Conservation (phyloP, 2,797 vertebrate genomes). For the Margarornis squamiger region DNA sequence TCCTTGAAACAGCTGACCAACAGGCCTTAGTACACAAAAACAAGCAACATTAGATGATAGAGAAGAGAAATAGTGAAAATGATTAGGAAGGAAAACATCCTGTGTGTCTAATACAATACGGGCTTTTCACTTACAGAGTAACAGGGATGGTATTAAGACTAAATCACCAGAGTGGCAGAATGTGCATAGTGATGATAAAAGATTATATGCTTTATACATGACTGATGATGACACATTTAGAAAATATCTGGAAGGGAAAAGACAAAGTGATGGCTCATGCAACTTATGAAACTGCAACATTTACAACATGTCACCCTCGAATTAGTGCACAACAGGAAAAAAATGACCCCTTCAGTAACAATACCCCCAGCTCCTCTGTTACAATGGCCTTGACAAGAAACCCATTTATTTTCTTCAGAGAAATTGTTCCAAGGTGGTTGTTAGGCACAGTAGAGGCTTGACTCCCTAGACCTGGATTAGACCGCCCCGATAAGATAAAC, state of each 20-base stretch:
- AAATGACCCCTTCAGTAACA: conserved; percentile 55
- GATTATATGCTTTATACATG: conserved; percentile 53
- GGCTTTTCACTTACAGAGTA: conserved; percentile 19
- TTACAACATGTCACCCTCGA: conserved; percentile 37
- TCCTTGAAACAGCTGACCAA: neutral
- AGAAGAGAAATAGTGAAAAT: neutral
- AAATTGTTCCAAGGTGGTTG: neutral
- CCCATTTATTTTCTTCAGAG: conserved; percentile 33
- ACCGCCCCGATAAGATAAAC: neutral
- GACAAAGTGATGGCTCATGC: conserved; percentile 24
- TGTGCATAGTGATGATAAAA: conserved; percentile 49
- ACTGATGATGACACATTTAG: conserved; percentile 43
- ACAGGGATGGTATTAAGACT: conserved; percentile 38
- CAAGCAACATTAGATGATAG: neutral
- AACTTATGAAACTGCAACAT: conserved; percentile 45
- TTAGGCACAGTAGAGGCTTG: neutral
- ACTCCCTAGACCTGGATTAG: conserved; percentile 5
- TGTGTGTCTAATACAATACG: neutral
- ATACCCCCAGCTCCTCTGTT: conserved; percentile 39
- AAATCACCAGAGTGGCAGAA: conserved; percentile 39
- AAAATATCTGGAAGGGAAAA: conserved; percentile 43
- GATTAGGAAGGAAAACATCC: neutral
- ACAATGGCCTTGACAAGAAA: conserved; percentile 46
- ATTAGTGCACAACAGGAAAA: conserved; percentile 56
- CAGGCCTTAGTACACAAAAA: neutral